Percentiles rank a stretch among this genome's conserved stretches.
Evolutionary conservation across 2,888 invertebrate genomes (phyloP).

Genomic region (Euspilapteryx auroguttella): DNA sequence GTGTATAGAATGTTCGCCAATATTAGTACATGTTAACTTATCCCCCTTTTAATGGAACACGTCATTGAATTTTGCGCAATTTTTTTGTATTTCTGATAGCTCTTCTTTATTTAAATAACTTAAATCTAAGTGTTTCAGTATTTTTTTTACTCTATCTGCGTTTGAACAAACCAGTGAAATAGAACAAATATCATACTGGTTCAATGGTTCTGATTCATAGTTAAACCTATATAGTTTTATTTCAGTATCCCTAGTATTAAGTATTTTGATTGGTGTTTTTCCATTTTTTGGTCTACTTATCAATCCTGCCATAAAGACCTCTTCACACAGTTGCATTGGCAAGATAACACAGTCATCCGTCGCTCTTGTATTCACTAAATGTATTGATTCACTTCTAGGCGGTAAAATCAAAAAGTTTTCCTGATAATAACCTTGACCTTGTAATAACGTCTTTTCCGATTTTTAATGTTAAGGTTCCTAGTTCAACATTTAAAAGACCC

Average conservation of each 20-base stretch:
- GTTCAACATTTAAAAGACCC: not conserved
- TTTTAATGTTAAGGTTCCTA: not conserved
- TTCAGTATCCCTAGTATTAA: slow-evolving; percentile 6
- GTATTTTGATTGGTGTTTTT: slow-evolving; percentile 5
- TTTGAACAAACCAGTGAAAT: slow-evolving; percentile 7
- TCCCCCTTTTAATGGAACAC: slow-evolving; percentile 6
- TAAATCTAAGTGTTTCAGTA: slow-evolving; percentile 6
- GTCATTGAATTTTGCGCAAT: slow-evolving; percentile 5
- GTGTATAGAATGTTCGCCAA: not conserved
- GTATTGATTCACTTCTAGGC: slow-evolving; percentile 6
- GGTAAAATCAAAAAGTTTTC: slow-evolving; percentile 5
- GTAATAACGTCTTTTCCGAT: too few relatives aligned
- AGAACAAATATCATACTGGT: slow-evolving; percentile 7
- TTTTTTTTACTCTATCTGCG: slow-evolving; percentile 8
- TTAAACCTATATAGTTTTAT: slow-evolving; percentile 5
- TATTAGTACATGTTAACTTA: slow-evolving; percentile 3
- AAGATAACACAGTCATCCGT: slow-evolving; percentile 7
- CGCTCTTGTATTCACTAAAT: slow-evolving; percentile 6
- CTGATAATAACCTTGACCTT: too few relatives aligned
- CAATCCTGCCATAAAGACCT: slow-evolving; percentile 5
- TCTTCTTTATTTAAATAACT: slow-evolving; percentile 5
- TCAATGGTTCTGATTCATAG: slow-evolving; percentile 2
- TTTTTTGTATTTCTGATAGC: slow-evolving; percentile 2
- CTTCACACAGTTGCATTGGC: slow-evolving; percentile 6
- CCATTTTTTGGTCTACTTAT: slow-evolving; percentile 5